A percentile compares a stretch with the other conserved stretches of the same genome.
These are phyloP conservation scores for Brachionus koreanus DNA, from an alignment of 1,140 invertebrate species.

Conservation along the genomic window DNA sequence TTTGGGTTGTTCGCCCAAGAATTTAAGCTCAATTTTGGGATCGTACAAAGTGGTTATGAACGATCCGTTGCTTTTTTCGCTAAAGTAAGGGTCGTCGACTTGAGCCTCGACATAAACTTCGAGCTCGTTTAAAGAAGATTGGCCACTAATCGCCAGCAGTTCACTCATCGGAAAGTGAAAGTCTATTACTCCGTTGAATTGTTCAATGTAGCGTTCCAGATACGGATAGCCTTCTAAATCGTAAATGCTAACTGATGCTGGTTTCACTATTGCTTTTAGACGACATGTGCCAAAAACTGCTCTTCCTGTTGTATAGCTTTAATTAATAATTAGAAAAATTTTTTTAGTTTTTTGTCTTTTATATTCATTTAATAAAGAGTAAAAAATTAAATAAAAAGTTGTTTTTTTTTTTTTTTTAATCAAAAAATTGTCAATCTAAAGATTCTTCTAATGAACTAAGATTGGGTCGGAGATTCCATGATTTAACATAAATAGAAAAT, in stretches of 20 bases:
- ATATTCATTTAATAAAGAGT: too few species aligned
- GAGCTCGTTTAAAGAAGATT: conserved; percentile 71
- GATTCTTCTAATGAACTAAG: too few species aligned
- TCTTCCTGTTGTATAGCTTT: conserved; percentile 59
- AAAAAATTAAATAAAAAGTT: too few species aligned
- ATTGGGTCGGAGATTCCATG: too few species aligned
- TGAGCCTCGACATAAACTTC: conserved; percentile 69
- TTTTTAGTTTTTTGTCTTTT: too few species aligned
- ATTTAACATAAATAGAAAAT: too few species aligned
- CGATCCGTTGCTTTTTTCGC: conserved; percentile 76
- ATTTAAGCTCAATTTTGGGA: conserved; percentile 72
- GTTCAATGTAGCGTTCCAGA: conserved; percentile 16
- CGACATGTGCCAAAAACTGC: conserved; percentile 72
- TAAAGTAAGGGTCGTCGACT: conserved; percentile 81
- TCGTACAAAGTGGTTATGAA: conserved; percentile 80
- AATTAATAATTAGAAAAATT: too few species aligned
- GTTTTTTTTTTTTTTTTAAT: too few species aligned
- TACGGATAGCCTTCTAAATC: conserved; percentile 42
- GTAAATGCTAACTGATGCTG: conserved; percentile 33
- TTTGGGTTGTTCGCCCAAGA: conserved; percentile 81
- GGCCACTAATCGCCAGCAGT: conserved; percentile 51
- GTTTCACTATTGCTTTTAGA: conserved; percentile 65
- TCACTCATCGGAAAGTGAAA: conserved; percentile 79
- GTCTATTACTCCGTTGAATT: conserved; percentile 76
- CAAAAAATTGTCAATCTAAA: too few species aligned